Conservation (phyloP, 37 sponge, comb jelly and placozoan species). For the Amphimedon queenslandica region DNA sequence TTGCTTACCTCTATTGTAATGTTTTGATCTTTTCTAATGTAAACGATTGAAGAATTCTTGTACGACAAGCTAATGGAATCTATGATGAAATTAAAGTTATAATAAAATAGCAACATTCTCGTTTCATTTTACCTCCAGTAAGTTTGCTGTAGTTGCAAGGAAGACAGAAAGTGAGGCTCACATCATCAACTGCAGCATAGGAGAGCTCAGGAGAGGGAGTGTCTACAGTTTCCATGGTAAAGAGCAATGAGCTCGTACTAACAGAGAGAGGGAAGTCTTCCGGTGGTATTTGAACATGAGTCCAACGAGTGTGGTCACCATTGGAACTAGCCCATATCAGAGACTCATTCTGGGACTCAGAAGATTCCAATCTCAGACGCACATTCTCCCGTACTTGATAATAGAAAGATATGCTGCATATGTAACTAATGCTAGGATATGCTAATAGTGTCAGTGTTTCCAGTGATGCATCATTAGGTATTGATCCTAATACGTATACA, state of each 20-base stretch:
- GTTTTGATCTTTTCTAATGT: slow-evolving; percentile 10
- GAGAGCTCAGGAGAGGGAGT: neutral
- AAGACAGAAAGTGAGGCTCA: slow-evolving; percentile 34
- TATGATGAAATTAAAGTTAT: neutral
- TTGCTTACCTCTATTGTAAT: slow-evolving; percentile 10
- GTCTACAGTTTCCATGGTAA: neutral
- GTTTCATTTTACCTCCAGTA: neutral
- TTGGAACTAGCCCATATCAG: slow-evolving; percentile 22
- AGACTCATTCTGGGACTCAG: neutral
- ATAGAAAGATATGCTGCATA: slow-evolving; percentile 34
- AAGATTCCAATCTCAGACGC: slow-evolving; percentile 2
- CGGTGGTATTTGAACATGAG: neutral
- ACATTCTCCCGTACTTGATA: slow-evolving; percentile 2
- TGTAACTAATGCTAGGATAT: slow-evolving; percentile 16
- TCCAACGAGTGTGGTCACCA: neutral
- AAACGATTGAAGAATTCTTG: neutral
- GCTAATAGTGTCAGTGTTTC: neutral
- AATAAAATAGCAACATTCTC: too few relatives aligned
- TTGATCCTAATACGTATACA: neutral
- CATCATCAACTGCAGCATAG: slow-evolving; percentile 28
- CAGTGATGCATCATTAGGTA: neutral
- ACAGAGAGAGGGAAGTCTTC: neutral
- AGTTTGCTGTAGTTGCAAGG: slow-evolving; percentile 38
- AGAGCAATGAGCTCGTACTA: neutral
- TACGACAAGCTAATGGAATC: slow-evolving; percentile 3